Evolutionary conservation across 2,797 vertebrate species (phyloP), one percentile per base, ranked within the genome.

Genomic region (Chaetodon trifasciatus): DNA sequence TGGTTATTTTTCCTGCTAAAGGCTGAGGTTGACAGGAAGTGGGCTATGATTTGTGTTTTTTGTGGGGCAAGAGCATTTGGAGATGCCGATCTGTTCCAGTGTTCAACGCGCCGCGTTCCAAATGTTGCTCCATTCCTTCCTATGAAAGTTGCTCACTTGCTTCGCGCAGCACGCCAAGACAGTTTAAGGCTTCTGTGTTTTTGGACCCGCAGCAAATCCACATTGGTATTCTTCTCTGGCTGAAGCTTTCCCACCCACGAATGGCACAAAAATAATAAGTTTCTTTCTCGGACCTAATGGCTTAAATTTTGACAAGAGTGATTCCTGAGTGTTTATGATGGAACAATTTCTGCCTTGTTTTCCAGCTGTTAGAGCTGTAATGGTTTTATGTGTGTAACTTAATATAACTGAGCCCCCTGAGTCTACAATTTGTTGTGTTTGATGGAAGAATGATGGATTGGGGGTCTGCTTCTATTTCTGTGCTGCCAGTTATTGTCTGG

Each of bases 261-360:
- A 47, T 55, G 13, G 46, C 5, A 71, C 37, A 55, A 42, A 57
- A 75, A 37, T 15, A 0, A 32, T 35, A 2, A 8, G 28, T 19
- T 47, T 32, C n/a, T 24, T 44, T 44, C 53, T 42, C 55, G 19
- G 24, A 63, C 24, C 16, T 47, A 42, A 70, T 42, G 69, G 69
- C 40, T 70, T 68, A 52, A n/a, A 62, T 63, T 70, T 75, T 81
- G 42, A 67, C 23, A 63, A 61, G 7, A 79, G 58, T 64, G 67
- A 71, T 75, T 65, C 61, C 46, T 55, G 21, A 28, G 23, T 67
- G 42, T 37, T 53, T 35, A 19, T 32, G 12, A 40, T 50, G 11
- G 39, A 16, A n/a, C 7, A 56, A 17, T n/a, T 47, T 71, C 19
- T 28, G 49, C 32, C 39, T 61, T 53, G n/a, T 21, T 75, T 75